Evolutionary conservation across 2,113 vertebrate genomes (phyloP).

Genomic region (Taurulus bubalis): DNA sequence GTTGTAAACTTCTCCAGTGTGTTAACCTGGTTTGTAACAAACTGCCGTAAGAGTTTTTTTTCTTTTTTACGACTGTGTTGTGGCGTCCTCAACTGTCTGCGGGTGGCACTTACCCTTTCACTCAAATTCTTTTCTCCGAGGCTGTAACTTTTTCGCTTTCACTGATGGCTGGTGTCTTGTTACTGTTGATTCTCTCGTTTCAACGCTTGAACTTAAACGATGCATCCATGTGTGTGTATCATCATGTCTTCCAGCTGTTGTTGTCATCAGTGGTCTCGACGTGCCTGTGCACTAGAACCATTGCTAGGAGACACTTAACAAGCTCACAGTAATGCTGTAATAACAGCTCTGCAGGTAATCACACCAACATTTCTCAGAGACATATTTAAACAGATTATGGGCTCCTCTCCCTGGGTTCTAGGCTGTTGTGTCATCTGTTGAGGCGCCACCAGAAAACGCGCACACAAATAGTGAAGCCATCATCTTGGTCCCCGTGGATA

Average conservation of each 20-base stretch:
- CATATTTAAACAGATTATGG: slow-evolving; percentile 71
- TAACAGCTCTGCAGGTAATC: slow-evolving; percentile 61
- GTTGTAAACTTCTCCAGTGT: slow-evolving; percentile 66
- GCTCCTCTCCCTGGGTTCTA: slow-evolving; percentile 41
- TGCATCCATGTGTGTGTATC: neutral
- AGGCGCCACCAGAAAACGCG: slow-evolving; percentile 26
- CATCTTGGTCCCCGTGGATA: slow-evolving; percentile 28
- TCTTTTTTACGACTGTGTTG: slow-evolving; percentile 59
- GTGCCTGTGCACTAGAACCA: slow-evolving; percentile 22
- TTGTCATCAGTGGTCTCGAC: slow-evolving; percentile 38
- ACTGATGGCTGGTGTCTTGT: neutral
- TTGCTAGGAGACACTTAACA: slow-evolving; percentile 36
- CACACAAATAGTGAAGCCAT: slow-evolving; percentile 32
- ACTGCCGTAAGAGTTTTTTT: slow-evolving; percentile 64
- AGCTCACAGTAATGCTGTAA: slow-evolving; percentile 61
- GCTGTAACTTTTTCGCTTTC: slow-evolving; percentile 17
- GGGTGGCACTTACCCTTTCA: slow-evolving; percentile 64
- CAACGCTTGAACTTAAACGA: neutral
- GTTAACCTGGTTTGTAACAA: slow-evolving; percentile 70
- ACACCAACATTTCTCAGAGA: slow-evolving; percentile 64
- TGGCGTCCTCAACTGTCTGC: slow-evolving; percentile 56
- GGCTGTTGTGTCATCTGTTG: slow-evolving; percentile 56
- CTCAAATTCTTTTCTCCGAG: slow-evolving; percentile 36
- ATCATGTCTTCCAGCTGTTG: slow-evolving; percentile 37
- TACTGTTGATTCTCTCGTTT: slow-evolving; percentile 6